phyloP scores from a whole-genome alignment of 1,140 invertebrate genomes.

The Procambarus clarkii region DNA sequence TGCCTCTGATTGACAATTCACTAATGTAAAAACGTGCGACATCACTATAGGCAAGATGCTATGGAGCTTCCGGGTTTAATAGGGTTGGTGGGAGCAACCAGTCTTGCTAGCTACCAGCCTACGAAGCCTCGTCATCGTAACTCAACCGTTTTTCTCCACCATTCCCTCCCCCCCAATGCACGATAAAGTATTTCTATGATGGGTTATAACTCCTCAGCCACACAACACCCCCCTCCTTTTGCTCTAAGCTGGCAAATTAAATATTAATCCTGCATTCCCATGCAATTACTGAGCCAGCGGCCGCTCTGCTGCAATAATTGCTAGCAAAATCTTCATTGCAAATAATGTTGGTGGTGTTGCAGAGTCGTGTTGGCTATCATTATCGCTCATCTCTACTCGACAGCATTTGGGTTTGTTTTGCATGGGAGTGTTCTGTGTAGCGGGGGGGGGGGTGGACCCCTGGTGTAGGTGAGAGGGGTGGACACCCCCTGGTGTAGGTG shows the following conservation, averaged over 20 bases:
- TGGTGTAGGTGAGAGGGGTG: too few species aligned
- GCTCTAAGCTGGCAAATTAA: conserved; percentile 9
- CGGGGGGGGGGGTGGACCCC: too few species aligned
- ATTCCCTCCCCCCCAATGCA: neutral
- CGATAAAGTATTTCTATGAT: too few species aligned
- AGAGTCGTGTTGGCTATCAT: too few species aligned
- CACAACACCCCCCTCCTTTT: neutral
- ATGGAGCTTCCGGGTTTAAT: neutral
- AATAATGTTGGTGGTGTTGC: neutral
- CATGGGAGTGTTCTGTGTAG: too few species aligned
- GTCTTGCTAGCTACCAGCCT: too few species aligned
- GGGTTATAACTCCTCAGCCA: too few species aligned
- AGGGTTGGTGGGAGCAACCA: too few species aligned
- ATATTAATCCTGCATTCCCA: conserved; percentile 10
- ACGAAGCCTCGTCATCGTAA: neutral
- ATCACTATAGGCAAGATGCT: conserved; percentile 37
- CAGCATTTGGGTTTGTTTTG: too few species aligned
- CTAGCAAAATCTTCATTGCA: neutral
- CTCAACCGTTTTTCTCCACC: neutral
- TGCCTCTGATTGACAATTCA: conserved; percentile 61
- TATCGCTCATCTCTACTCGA: too few species aligned
- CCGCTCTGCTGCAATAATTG: neutral
- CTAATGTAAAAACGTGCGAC: conserved; percentile 56
- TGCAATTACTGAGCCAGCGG: neutral
- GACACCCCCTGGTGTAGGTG: too few species aligned